Evolutionary conservation across 2,888 invertebrate genomes (phyloP).

Genomic region (Xestia ashworthii): DNA sequence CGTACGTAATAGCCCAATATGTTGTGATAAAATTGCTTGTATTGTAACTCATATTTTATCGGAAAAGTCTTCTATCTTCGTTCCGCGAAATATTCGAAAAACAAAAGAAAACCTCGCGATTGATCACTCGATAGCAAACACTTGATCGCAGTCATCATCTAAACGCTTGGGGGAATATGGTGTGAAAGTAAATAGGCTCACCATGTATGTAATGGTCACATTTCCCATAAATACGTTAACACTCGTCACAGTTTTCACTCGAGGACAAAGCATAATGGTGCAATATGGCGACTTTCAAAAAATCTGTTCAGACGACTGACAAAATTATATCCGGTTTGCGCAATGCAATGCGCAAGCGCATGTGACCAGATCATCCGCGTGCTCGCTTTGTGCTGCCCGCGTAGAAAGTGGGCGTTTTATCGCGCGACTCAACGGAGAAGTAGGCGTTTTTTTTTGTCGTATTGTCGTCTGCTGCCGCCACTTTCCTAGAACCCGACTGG

Average conservation of each 20-base stretch:
- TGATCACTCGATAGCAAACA: slow-evolving; percentile 41
- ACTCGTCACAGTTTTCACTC: slow-evolving; percentile 62
- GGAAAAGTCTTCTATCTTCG: slow-evolving; percentile 23
- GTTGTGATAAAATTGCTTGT: slow-evolving; percentile 34
- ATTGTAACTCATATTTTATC: slow-evolving; percentile 37
- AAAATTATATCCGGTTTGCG: slow-evolving; percentile 82
- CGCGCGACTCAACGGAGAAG: slow-evolving; percentile 52
- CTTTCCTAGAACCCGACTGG: slow-evolving; percentile 41
- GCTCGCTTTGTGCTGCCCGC: slow-evolving; percentile 63
- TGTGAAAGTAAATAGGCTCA: slow-evolving; percentile 62
- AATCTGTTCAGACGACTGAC: slow-evolving; percentile 61
- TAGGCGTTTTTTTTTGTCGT: slow-evolving; percentile 54
- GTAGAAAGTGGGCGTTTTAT: slow-evolving; percentile 75
- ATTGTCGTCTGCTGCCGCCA: slow-evolving; percentile 44
- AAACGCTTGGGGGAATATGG: slow-evolving; percentile 50
- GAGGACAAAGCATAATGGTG: slow-evolving; percentile 60
- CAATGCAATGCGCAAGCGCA: slow-evolving; percentile 67
- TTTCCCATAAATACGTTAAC: slow-evolving; percentile 58
- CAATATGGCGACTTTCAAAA: slow-evolving; percentile 71
- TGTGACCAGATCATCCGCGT: slow-evolving; percentile 71
- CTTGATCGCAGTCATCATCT: slow-evolving; percentile 54
- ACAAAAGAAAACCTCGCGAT: slow-evolving; percentile 36
- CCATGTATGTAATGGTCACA: slow-evolving; percentile 56
- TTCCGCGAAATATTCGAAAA: slow-evolving; percentile 44
- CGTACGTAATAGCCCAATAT: slow-evolving; percentile 39